Evolutionary conservation across 2,888 invertebrate species (phyloP).

Genomic region (Cryptocheilus praepositus): DNA sequence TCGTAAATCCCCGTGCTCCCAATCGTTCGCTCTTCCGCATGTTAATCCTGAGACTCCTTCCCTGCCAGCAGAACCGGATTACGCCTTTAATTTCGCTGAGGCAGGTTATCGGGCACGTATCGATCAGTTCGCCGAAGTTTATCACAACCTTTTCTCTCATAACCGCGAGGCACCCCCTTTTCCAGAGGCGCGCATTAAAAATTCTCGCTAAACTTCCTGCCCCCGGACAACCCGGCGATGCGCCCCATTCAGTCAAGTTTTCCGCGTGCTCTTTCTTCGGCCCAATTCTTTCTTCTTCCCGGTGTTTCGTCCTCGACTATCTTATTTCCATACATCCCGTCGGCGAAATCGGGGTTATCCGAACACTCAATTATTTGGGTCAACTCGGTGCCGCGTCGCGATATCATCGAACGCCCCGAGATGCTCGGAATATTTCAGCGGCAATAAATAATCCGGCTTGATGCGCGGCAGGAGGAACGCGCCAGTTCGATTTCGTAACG

Average conservation of each 20-base stretch:
- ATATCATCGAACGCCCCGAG: background rate
- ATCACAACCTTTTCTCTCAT: background rate
- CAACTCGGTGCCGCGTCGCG: constrained; percentile 27
- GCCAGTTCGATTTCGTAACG: no score
- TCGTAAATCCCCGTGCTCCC: no score
- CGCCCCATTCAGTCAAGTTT: constrained; percentile 9
- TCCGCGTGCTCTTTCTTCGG: constrained; percentile 1
- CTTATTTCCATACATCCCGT: constrained; percentile 46
- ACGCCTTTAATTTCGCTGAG: background rate
- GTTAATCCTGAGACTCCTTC: no score
- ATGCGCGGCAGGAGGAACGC: no score
- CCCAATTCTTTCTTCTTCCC: constrained; percentile 12
- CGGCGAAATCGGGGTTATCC: constrained; percentile 44
- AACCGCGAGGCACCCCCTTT: background rate
- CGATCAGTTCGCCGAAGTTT: background rate
- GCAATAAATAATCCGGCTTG: no score
- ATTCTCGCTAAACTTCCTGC: constrained; percentile 41
- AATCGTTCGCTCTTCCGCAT: no score
- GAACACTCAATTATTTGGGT: constrained; percentile 54
- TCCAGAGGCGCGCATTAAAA: constrained; percentile 26
- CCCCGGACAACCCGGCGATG: background rate
- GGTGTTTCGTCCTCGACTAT: constrained; percentile 28
- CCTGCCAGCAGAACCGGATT: no score
- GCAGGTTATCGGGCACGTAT: background rate
- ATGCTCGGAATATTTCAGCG: background rate